Evolutionary conservation across 2,888 invertebrate genomes (phyloP), one percentile per base, ranked within the genome.

Genomic region (Bunonema sp.): DNA sequence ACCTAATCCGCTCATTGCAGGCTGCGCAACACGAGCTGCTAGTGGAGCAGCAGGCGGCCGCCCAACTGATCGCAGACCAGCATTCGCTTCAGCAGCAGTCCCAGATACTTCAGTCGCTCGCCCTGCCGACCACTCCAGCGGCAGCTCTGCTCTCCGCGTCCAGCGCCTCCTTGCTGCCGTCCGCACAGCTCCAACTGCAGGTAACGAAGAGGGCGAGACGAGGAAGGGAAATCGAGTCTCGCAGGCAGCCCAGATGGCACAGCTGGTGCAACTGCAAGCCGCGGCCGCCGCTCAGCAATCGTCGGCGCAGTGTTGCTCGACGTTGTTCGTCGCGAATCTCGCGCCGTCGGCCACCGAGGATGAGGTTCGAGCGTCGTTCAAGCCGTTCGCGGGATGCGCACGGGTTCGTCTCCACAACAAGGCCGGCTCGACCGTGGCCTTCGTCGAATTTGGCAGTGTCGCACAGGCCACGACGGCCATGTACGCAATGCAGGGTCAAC

Each of bases 341-440:
- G 89, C 91, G 59, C 86, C 86, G 74, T 87, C 85, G 73, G 88
- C 89, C 68, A 87, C 86, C 59, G 93, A 93, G 75, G 89, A 91
- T 71, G 91, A 93, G 74, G 80, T 93, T 61, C 89, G 89, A 77
- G 88, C 89, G 75, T 82, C 93, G 18, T 66, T 65, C 55, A 58
- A 58, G 39, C 10, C 50, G 15, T 86, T 88, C 79, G 82, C 85
- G 77, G 91, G 91, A 76, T 91, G 88, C 82, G 81, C 83, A 77
- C 84, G 89, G 75, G 83, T 91, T 76, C 85, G 89, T 77, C 82
- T 91, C 71, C 75, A 76, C 69, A 75, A 74, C 61, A 77, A 77
- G 62, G 82, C 83, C 70, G 81, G 80, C 70, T 80, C 82, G 71
- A 88, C 89, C 65, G 89, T 91, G 73, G 89, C 89, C 71, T 91